These are phyloP conservation scores for Fundulus diaphanus DNA, from an alignment of 2,797 vertebrate genomes.

Conservation along the genomic window DNA sequence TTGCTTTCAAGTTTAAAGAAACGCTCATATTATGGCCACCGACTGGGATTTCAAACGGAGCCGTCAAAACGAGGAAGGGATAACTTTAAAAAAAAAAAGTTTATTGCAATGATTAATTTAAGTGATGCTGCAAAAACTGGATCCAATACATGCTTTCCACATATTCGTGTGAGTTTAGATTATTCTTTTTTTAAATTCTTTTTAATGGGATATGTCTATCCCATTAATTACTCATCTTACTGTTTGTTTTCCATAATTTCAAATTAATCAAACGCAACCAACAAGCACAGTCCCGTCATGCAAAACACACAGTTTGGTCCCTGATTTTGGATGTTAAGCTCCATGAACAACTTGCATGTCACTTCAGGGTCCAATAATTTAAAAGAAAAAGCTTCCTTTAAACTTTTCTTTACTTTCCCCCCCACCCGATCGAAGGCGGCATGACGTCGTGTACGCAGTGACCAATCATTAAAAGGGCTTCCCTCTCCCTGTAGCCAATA, in stretches of 20 bases:
- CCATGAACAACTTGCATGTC: slow-evolving; percentile 17
- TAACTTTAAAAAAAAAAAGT: slow-evolving; percentile 52
- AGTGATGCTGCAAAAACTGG: not conserved
- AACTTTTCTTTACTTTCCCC: slow-evolving; percentile 34
- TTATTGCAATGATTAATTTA: slow-evolving; percentile 55
- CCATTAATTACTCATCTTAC: not conserved
- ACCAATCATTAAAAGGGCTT: slow-evolving; percentile 71
- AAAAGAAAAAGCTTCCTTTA: slow-evolving; percentile 15
- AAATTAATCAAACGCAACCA: not conserved
- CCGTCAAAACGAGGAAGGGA: slow-evolving; percentile 56
- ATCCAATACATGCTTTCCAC: not conserved
- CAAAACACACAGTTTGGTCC: not conserved
- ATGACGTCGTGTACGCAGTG: slow-evolving; percentile 66
- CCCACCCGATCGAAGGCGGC: slow-evolving; percentile 44
- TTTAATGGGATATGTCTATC: not conserved
- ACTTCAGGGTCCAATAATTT: slow-evolving; percentile 13
- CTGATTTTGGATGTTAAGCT: not conserved
- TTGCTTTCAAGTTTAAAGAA: not conserved
- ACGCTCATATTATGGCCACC: not conserved
- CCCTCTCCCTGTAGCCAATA: slow-evolving; percentile 70
- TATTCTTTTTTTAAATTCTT: slow-evolving; percentile 1
- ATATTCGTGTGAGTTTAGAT: not conserved
- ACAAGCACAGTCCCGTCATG: fast-evolving
- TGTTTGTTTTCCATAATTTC: not conserved
- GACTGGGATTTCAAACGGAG: not conserved